phyloP scores from a whole-genome alignment of 2,113 vertebrate species.

The Quiscalus mexicanus region DNA sequence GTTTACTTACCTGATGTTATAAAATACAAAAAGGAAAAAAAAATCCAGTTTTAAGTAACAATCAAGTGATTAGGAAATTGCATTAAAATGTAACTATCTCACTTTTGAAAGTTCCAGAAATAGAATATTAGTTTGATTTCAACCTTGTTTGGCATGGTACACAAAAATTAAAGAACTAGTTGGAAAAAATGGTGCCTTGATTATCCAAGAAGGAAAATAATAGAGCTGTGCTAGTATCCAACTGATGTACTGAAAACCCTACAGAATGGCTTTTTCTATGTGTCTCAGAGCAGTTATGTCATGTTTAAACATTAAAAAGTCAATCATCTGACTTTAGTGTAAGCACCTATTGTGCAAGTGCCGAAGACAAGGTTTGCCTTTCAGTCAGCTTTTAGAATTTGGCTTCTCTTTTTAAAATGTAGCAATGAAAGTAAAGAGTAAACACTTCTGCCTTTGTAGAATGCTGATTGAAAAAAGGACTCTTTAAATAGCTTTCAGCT shows the following conservation, averaged over 20 bases:
- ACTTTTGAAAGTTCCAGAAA: neutral
- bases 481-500: constrained; percentile 31
- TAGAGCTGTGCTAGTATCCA: neutral
- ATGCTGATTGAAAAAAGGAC: neutral
- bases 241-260: neutral
- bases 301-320: neutral
- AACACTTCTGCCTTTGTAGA: neutral
- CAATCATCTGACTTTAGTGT: neutral
- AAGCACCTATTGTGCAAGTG: neutral
- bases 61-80: neutral
- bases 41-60: neutral
- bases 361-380: neutral
- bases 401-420: neutral
- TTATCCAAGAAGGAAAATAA: neutral
- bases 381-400: constrained; percentile 14
- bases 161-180: neutral
- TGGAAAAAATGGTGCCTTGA: neutral
- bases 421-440: neutral
- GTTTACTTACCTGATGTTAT: neutral
- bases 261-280: neutral
- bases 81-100: neutral
- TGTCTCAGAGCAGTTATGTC: neutral
- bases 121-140: neutral
- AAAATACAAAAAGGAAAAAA: neutral
- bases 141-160: neutral